phyloP scores from a whole-genome alignment of 2,797 vertebrate genomes.

The Clarias pachynema region DNA sequence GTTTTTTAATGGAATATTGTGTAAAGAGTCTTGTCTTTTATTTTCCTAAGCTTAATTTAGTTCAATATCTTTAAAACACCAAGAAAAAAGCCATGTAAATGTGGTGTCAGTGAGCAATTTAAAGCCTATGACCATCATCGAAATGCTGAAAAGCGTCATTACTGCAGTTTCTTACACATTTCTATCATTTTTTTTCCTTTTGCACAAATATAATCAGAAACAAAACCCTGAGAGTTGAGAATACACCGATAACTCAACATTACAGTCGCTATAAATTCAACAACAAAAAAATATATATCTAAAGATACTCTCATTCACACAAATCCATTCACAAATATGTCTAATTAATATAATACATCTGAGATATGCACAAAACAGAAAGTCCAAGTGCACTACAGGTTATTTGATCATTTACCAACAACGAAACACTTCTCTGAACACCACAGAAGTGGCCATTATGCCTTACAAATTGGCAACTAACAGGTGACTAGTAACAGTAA shows the following conservation, averaged over 20 bases:
- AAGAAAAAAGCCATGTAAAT: slow-evolving; percentile 40
- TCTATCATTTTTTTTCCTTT: neutral
- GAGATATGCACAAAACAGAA: neutral
- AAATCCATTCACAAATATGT: too few species aligned
- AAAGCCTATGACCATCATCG: slow-evolving; percentile 36
- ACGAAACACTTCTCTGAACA: neutral
- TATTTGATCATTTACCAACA: neutral
- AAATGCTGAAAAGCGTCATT: neutral
- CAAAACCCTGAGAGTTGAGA: neutral
- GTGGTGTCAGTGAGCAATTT: slow-evolving; percentile 28
- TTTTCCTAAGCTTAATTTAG: neutral
- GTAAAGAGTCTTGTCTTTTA: neutral
- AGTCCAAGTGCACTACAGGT: slow-evolving; percentile 16
- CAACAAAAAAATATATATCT: neutral
- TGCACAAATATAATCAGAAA: neutral
- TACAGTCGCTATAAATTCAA: neutral
- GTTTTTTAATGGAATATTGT: neutral
- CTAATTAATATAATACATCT: neutral
- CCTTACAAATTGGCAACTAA: neutral
- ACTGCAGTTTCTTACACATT: neutral
- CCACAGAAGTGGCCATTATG: neutral
- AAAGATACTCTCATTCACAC: neutral
- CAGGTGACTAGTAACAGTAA: neutral
- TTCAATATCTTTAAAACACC: slow-evolving; percentile 15
- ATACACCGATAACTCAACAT: too few species aligned